Conservation (phyloP, 2,113 vertebrate species). For the Ivindomyrus marchei region DNA sequence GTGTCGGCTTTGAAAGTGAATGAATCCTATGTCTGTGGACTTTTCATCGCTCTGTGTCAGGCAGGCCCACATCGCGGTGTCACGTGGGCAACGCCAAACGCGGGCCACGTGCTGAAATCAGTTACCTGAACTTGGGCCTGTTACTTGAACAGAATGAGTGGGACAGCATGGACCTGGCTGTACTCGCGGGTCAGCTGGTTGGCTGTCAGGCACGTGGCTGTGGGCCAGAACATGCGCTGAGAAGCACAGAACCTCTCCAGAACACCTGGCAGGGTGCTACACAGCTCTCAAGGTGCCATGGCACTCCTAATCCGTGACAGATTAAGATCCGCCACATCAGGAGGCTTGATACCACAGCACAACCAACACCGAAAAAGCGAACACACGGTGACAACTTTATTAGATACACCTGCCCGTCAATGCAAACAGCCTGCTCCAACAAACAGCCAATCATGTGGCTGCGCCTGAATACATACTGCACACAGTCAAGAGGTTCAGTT, state of each 20-base stretch:
- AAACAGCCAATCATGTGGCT: not conserved
- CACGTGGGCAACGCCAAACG: not conserved
- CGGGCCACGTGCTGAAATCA: not conserved
- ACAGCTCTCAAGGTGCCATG: not conserved
- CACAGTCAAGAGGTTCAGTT: not conserved
- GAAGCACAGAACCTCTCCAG: not conserved
- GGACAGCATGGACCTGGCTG: not conserved
- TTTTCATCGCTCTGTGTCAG: not conserved
- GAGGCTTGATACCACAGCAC: not conserved
- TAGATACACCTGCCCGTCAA: not conserved
- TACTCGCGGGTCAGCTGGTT: not conserved
- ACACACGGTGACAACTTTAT: not conserved
- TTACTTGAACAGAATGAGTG: not conserved
- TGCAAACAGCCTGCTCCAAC: not conserved
- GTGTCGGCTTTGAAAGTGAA: not conserved
- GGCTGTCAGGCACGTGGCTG: not conserved
- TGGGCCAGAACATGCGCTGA: not conserved
- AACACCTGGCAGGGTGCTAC: not conserved
- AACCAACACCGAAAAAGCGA: not conserved
- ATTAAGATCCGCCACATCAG: not conserved
- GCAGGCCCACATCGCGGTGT: not conserved
- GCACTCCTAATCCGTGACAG: not conserved
- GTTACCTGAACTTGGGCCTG: not conserved
- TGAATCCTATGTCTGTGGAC: not conserved
- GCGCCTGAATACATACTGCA: not conserved